Evolutionary conservation across 2,113 vertebrate species (phyloP).

Genomic region (Nibea albiflora): DNA sequence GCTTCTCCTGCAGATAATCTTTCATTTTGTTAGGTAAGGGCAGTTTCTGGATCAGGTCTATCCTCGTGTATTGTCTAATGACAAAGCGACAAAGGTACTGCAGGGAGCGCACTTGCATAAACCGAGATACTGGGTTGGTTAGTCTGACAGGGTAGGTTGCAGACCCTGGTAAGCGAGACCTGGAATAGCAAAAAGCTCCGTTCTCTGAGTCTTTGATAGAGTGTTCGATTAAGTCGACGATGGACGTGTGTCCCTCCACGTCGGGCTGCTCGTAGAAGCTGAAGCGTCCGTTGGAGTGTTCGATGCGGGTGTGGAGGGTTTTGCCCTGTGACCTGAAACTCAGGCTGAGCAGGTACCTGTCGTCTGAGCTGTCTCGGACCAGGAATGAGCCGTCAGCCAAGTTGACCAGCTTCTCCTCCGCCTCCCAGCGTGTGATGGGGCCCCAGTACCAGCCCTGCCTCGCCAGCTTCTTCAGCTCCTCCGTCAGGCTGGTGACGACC

Average conservation of each 20-base stretch:
- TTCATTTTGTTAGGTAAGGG: constrained; percentile 99
- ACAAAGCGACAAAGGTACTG: constrained; percentile 99
- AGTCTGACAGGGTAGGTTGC: constrained; percentile 97
- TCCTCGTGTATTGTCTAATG: constrained; percentile 97
- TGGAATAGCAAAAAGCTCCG: constrained; percentile 98
- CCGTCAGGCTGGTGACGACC: constrained; percentile 96
- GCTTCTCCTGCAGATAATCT: constrained; percentile 99
- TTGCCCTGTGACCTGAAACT: constrained; percentile 98
- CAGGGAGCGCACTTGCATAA: constrained; percentile 99
- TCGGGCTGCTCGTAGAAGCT: constrained; percentile 99
- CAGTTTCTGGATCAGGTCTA: constrained; percentile 99
- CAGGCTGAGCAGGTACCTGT: constrained; percentile 96
- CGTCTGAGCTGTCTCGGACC: constrained; percentile 97
- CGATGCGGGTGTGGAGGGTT: constrained; percentile 97
- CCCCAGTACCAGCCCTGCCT: constrained; percentile 99
- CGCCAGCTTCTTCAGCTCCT: constrained; percentile 97
- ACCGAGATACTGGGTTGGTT: constrained; percentile 96
- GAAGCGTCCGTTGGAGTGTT: constrained; percentile 98
- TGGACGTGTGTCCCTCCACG: constrained; percentile 97
- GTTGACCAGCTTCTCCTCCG: constrained; percentile 95
- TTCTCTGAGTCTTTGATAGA: constrained; percentile 99
- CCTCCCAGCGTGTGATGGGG: constrained; percentile 98
- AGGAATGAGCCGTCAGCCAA: constrained; percentile 96
- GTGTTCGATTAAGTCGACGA: constrained; percentile 97
- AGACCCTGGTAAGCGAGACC: constrained; percentile 96